These are phyloP conservation scores for Drosophila lowei DNA, from an alignment of 1,140 invertebrate genomes.

Conservation along the genomic window DNA sequence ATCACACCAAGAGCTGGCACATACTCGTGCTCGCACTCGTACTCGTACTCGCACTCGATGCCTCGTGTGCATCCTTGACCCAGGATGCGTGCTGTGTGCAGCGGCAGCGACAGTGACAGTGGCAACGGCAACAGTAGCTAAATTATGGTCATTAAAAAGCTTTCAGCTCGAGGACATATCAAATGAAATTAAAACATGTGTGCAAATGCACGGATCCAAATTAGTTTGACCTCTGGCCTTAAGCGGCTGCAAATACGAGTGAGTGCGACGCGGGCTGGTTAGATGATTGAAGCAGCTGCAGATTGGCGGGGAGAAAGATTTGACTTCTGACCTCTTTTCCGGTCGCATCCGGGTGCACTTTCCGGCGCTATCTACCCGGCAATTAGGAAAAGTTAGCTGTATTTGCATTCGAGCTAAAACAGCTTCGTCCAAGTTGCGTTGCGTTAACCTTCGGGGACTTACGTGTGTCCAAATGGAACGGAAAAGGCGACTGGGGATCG, in stretches of 20 bases:
- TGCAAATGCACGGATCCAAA: slow-evolving; percentile 10
- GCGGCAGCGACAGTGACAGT: too few relatives aligned
- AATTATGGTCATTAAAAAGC: slow-evolving; percentile 69
- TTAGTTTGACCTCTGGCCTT: slow-evolving; percentile 19
- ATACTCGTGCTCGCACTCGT: neutral
- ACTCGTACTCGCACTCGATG: slow-evolving; percentile 8
- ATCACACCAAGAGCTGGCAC: neutral
- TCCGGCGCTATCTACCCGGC: slow-evolving; percentile 42
- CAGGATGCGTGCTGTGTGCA: slow-evolving; percentile 19
- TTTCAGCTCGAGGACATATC: slow-evolving; percentile 57
- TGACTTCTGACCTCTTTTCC: slow-evolving; percentile 23
- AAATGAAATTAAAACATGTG: slow-evolving; percentile 50
- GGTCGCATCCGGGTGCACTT: slow-evolving; percentile 31
- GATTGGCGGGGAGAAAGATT: slow-evolving; percentile 2
- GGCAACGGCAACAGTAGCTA: slow-evolving; percentile 15
- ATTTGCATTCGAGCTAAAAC: slow-evolving; percentile 57
- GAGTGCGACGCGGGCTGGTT: too few relatives aligned
- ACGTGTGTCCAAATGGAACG: slow-evolving; percentile 75
- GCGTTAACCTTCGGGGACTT: slow-evolving; percentile 53
- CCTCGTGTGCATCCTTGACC: slow-evolving; percentile 63
- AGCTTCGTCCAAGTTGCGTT: slow-evolving; percentile 33
- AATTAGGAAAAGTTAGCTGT: slow-evolving; percentile 59
- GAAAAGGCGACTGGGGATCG: slow-evolving; percentile 42
- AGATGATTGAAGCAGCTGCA: neutral
- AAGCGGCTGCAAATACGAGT: neutral